A percentile compares a stretch with the other conserved stretches of the same genome.
These are phyloP conservation scores for Drosophila colorata DNA, from an alignment of 2,888 invertebrate genomes.

Conservation along the genomic window DNA sequence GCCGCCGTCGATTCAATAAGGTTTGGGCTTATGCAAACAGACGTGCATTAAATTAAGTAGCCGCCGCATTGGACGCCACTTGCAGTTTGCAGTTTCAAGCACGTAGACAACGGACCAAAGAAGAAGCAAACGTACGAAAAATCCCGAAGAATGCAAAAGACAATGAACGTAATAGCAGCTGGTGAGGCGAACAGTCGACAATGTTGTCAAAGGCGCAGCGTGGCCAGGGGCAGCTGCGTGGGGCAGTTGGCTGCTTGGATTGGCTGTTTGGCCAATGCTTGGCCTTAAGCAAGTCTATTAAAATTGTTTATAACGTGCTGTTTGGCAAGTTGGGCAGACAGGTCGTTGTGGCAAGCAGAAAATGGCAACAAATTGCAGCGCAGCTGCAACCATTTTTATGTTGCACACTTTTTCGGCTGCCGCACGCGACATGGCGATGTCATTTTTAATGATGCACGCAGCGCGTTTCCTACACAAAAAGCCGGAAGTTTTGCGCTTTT, in stretches of 20 bases:
- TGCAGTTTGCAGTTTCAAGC: conserved; percentile 60
- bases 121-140: conserved; percentile 8
- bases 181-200: conserved; percentile 47
- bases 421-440: conserved; percentile 55
- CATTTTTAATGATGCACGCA: conserved; percentile 74
- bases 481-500: conserved; percentile 80
- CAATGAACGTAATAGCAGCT: conserved; percentile 43
- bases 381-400: conserved; percentile 65
- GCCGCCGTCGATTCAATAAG: conserved; percentile 71
- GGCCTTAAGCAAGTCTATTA: conserved; percentile 80
- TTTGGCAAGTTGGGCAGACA: conserved; percentile 37
- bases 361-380: conserved; percentile 38
- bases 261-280: conserved; percentile 58
- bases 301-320: conserved; percentile 73
- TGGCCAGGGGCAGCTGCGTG: neutral
- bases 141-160: conserved; percentile 42
- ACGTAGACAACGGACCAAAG: conserved; percentile 63
- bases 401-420: conserved; percentile 52
- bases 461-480: conserved; percentile 60
- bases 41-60: conserved; percentile 81
- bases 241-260: conserved; percentile 11
- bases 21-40: conserved; percentile 81
- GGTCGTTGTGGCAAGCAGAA: conserved; percentile 13
- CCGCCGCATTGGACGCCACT: conserved; percentile 66
- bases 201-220: conserved; percentile 57